These are phyloP conservation scores for Druon quercuslanigerum DNA, from an alignment of 1,140 invertebrate species.

Conservation along the genomic window DNA sequence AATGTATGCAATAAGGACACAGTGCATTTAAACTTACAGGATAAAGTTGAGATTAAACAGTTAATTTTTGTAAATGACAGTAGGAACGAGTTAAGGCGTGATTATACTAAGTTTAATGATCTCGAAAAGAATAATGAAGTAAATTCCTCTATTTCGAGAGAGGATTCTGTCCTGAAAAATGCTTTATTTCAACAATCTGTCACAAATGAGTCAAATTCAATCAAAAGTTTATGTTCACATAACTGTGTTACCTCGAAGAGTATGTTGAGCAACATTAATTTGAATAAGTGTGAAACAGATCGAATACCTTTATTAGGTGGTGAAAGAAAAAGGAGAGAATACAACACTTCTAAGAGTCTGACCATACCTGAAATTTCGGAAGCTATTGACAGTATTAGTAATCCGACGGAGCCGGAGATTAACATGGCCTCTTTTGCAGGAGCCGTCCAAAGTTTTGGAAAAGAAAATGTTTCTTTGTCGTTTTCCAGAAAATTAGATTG, in stretches of 20 bases:
- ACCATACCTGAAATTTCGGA: background rate
- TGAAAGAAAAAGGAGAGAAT: too few relatives aligned
- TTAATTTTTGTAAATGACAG: background rate
- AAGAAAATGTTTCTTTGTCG: constrained; percentile 37
- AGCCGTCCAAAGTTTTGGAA: background rate
- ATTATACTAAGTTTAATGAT: background rate
- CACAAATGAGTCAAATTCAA: too few relatives aligned
- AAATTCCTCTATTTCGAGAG: background rate
- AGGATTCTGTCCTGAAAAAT: too few relatives aligned
- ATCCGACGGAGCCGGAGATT: constrained; percentile 22
- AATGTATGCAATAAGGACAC: background rate
- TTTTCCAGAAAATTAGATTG: constrained; percentile 60
- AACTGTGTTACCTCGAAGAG: too few relatives aligned
- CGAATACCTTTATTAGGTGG: too few relatives aligned
- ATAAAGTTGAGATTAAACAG: background rate
- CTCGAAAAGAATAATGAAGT: background rate
- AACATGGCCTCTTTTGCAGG: background rate
- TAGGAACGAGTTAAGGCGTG: background rate
- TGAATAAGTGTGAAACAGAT: too few relatives aligned
- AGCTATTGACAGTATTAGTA: constrained; percentile 11
- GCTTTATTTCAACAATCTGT: too few relatives aligned
- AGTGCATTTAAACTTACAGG: background rate
- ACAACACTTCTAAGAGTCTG: background rate
- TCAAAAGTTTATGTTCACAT: too few relatives aligned
- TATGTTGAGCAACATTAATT: too few relatives aligned